Conservation (phyloP, 2,797 vertebrate genomes). For the Taenioides sp. region DNA sequence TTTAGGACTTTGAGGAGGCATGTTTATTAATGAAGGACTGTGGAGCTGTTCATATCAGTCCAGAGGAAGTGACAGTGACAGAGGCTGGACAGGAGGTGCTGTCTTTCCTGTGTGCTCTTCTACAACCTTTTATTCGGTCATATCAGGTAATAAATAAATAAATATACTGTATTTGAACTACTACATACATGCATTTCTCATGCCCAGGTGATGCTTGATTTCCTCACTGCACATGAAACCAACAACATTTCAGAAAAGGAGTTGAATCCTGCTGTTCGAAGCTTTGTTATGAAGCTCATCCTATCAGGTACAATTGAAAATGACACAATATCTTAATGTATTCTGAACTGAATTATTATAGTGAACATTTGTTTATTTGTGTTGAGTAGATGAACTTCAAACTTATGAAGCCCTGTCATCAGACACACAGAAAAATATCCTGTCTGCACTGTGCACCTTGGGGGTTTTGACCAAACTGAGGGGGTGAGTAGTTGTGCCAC, state of each 20-base stretch:
- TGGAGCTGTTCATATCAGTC: slow-evolving; percentile 71
- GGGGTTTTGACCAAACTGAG: slow-evolving; percentile 77
- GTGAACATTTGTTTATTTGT: not conserved
- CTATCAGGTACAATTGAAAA: slow-evolving; percentile 78
- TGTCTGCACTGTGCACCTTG: slow-evolving; percentile 82
- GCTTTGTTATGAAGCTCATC: slow-evolving; percentile 80
- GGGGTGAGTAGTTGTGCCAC: slow-evolving; percentile 75
- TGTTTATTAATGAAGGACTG: slow-evolving; percentile 84
- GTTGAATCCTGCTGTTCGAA: slow-evolving; percentile 77
- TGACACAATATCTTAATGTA: not conserved
- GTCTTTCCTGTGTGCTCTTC: slow-evolving; percentile 81
- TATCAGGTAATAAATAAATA: slow-evolving; percentile 82
- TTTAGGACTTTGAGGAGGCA: slow-evolving; percentile 93
- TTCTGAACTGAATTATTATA: not conserved
- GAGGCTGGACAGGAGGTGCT: slow-evolving; percentile 71
- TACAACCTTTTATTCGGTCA: slow-evolving; percentile 88
- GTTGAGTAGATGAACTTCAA: slow-evolving; percentile 73
- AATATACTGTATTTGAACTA: not conserved
- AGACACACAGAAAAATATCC: slow-evolving; percentile 88
- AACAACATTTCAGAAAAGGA: slow-evolving; percentile 81
- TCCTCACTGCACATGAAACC: slow-evolving; percentile 76
- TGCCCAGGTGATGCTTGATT: slow-evolving; percentile 84
- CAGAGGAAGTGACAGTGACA: slow-evolving; percentile 74
- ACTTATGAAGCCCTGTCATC: slow-evolving; percentile 89
- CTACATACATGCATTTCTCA: slow-evolving; percentile 8